phyloP scores from a whole-genome alignment of 2,797 vertebrate species.

The Salmo trutta region DNA sequence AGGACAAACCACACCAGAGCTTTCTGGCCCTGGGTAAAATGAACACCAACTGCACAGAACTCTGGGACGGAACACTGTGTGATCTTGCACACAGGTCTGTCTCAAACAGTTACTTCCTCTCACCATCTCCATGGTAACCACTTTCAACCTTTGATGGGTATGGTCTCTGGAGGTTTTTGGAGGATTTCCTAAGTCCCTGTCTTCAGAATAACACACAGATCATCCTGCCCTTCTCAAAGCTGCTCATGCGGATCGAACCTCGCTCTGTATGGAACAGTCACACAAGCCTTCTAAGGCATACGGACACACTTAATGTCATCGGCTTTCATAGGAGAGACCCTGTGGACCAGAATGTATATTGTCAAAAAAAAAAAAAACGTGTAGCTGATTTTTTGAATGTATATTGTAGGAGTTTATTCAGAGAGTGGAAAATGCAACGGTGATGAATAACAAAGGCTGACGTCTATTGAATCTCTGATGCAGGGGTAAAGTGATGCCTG shows the following conservation, averaged over 20 bases:
- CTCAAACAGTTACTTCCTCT: constrained; percentile 27
- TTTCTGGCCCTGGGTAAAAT: constrained; percentile 31
- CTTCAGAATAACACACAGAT: constrained; percentile 19
- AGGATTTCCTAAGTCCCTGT: constrained; percentile 8
- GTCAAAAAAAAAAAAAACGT: too few relatives aligned
- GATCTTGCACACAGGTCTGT: constrained; percentile 1
- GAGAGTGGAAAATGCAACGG: constrained; percentile 36
- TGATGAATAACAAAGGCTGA: constrained; percentile 35
- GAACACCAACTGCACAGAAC: constrained; percentile 7
- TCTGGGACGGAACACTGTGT: constrained; percentile 5
- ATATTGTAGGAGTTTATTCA: constrained; percentile 27
- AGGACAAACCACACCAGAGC: not conserved
- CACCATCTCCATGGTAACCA: constrained; percentile 42
- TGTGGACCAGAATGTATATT: constrained; percentile 31
- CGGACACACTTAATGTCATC: not conserved
- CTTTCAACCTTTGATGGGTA: constrained; percentile 27
- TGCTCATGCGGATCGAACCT: constrained; percentile 5
- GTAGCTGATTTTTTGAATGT: too few relatives aligned
- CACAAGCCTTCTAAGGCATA: not conserved
- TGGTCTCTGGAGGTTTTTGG: constrained; percentile 19
- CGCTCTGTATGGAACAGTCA: constrained; percentile 11
- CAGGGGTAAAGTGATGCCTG: constrained; percentile 42
- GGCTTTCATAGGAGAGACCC: constrained; percentile 17
- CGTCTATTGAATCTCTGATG: constrained; percentile 60
- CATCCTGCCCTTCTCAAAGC: constrained; percentile 7